Conservation (phyloP, 2,888 invertebrate species). For the Mylabris sibirica region DNA sequence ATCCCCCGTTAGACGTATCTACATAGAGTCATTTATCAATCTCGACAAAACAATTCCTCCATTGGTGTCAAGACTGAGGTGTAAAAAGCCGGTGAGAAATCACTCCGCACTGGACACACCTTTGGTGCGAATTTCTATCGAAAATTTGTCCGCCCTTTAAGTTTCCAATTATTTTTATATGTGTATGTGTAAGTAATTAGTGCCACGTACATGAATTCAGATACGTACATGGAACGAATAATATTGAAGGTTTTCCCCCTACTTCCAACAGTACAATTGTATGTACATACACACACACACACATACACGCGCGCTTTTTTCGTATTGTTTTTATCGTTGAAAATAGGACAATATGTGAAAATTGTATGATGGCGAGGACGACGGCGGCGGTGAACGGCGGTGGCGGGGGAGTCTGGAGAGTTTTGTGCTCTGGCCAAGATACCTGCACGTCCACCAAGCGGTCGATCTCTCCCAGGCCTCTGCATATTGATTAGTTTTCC, state of each 20-base stretch:
- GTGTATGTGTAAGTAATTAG: background rate
- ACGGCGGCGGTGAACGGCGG: slow-evolving; percentile 14
- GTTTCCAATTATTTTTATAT: background rate
- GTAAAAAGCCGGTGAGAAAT: too few species aligned
- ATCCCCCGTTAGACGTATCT: background rate
- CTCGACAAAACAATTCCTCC: background rate
- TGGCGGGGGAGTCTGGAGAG: slow-evolving; percentile 24
- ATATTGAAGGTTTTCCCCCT: background rate
- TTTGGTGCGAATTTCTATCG: background rate
- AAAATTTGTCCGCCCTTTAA: background rate
- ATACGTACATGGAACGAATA: background rate
- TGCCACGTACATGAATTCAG: slow-evolving; percentile 8
- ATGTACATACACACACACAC: too few species aligned
- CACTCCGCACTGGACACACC: background rate
- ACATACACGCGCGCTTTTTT: background rate
- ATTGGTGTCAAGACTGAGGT: too few species aligned
- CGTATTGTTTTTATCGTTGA: background rate
- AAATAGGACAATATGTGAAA: slow-evolving; percentile 8
- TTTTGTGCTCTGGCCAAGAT: slow-evolving; percentile 41
- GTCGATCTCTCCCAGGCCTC: slow-evolving; percentile 52
- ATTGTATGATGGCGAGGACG: background rate
- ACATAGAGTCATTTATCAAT: background rate
- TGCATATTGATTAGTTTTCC: slow-evolving; percentile 49
- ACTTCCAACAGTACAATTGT: background rate
- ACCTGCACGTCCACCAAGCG: slow-evolving; percentile 49